Conservation (phyloP, 1,140 invertebrate species). For the Lasioglossum baleicum region DNA sequence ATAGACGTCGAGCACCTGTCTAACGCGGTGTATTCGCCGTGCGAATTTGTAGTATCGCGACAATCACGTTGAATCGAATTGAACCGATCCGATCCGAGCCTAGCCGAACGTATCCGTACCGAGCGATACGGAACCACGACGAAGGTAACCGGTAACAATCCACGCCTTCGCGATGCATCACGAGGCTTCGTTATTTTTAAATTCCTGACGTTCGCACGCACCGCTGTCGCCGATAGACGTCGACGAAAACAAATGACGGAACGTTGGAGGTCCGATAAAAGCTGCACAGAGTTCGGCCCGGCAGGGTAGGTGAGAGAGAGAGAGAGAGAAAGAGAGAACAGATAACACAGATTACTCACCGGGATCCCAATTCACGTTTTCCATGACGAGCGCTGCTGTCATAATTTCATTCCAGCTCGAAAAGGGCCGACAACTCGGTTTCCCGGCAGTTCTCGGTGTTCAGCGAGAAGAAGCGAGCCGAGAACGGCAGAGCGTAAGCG, state of each 20-base stretch:
- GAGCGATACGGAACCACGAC: no score
- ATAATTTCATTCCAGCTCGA: constrained; percentile 72
- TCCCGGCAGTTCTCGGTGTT: not conserved
- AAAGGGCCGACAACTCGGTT: not conserved
- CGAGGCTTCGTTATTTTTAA: constrained; percentile 7
- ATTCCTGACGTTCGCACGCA: not conserved
- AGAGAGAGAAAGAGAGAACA: no score
- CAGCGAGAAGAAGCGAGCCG: constrained; percentile 3
- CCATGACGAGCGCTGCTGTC: constrained; percentile 82
- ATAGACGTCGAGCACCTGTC: not conserved
- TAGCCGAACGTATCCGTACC: no score
- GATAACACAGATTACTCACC: constrained; percentile 74
- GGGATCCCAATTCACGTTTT: constrained; percentile 84
- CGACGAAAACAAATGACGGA: not conserved
- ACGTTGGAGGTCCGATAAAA: not conserved
- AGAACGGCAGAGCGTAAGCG: constrained; percentile 10
- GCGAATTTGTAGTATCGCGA: not conserved
- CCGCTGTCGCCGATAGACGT: not conserved
- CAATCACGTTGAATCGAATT: not conserved
- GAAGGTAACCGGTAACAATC: not conserved
- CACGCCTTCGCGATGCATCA: not conserved
- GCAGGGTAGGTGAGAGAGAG: no score
- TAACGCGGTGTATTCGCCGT: not conserved
- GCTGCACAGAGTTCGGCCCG: no score
- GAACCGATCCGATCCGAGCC: no score